These are phyloP conservation scores for Capromys pilorides DNA, from an alignment of 2,797 vertebrate genomes.

Conservation along the genomic window DNA sequence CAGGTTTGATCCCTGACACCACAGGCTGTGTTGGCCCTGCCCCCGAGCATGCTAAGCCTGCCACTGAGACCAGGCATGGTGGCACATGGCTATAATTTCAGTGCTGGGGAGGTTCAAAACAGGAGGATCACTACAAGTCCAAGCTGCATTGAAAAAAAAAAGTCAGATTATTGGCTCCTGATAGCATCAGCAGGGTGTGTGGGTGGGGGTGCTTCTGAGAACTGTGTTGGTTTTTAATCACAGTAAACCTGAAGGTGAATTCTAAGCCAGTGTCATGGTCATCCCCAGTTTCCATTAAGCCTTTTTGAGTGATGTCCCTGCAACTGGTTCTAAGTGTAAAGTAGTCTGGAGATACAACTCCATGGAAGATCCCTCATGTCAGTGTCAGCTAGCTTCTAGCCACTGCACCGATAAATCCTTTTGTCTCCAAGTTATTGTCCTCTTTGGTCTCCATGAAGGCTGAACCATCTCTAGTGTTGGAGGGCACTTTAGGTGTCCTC, in stretches of 20 bases:
- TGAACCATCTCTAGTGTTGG: conserved; percentile 1
- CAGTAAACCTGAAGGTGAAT: conserved; percentile 11
- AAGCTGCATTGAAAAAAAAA: background rate
- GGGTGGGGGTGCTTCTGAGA: background rate
- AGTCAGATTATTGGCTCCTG: background rate
- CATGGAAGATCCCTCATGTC: background rate
- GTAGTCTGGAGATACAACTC: background rate
- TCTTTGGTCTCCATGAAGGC: background rate
- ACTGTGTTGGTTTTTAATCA: conserved; percentile 24
- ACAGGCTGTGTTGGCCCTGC: too few relatives aligned
- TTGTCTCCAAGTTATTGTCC: background rate
- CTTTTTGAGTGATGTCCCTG: background rate
- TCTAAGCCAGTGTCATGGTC: conserved; percentile 15
- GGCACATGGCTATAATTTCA: too few relatives aligned
- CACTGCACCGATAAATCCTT: background rate
- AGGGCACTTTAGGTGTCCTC: background rate
- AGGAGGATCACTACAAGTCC: too few relatives aligned
- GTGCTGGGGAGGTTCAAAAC: too few relatives aligned
- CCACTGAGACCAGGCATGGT: too few relatives aligned
- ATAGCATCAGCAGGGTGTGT: background rate
- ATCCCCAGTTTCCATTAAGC: background rate
- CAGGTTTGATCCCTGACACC: too few relatives aligned
- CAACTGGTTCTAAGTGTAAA: background rate
- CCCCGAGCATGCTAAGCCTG: too few relatives aligned
- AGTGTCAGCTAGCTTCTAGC: background rate